These are phyloP conservation scores for Brenthis daphne DNA, from an alignment of 2,888 invertebrate species.

Conservation along the genomic window DNA sequence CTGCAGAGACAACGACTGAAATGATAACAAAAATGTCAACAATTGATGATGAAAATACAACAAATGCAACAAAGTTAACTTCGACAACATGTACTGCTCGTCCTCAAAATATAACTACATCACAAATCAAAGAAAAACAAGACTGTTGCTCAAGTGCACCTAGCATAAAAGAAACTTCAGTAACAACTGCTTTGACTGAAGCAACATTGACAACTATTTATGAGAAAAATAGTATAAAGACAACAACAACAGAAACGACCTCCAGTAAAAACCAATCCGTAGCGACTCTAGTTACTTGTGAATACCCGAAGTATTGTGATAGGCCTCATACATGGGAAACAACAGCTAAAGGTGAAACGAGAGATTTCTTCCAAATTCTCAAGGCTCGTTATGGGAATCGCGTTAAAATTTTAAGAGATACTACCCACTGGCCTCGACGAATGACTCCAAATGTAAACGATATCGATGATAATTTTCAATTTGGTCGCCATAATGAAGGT, in stretches of 20 bases:
- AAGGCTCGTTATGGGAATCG: slow-evolving; percentile 55
- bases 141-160: background rate
- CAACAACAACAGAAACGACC: slow-evolving; percentile 16
- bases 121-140: background rate
- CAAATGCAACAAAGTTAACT: slow-evolving; percentile 13
- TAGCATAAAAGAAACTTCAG: slow-evolving; percentile 2
- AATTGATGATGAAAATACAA: background rate
- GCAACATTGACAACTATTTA: slow-evolving; percentile 14
- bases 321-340: slow-evolving; percentile 67
- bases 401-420: slow-evolving; percentile 52
- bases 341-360: slow-evolving; percentile 60
- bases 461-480: slow-evolving; percentile 44
- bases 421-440: slow-evolving; percentile 53
- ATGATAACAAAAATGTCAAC: background rate
- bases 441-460: slow-evolving; percentile 25
- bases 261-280: background rate
- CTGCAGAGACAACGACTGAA: background rate
- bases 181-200: slow-evolving; percentile 19
- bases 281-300: slow-evolving; percentile 9
- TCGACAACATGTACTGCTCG: slow-evolving; percentile 31
- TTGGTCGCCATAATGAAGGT: slow-evolving; percentile 47
- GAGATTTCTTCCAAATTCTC: slow-evolving; percentile 66
- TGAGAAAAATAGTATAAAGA: background rate
- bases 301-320: slow-evolving; percentile 54
- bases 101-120: background rate